Percentiles rank a stretch among this genome's conserved stretches.
These are phyloP conservation scores for Dromius quadrimaculatus DNA, from an alignment of 2,888 invertebrate species.

Conservation along the genomic window DNA sequence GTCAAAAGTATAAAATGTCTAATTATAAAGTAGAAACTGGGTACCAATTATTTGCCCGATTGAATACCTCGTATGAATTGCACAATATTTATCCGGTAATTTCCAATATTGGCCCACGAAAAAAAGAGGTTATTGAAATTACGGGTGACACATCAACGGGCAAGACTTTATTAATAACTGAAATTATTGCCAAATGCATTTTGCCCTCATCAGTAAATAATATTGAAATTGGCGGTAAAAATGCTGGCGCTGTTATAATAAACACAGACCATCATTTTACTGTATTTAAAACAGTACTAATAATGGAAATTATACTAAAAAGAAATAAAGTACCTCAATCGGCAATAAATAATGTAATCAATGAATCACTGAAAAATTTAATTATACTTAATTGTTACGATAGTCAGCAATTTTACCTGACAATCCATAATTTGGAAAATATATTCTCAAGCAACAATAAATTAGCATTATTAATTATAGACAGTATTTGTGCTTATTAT, in stretches of 20 bases:
- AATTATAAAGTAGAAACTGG: constrained; percentile 56
- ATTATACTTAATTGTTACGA: constrained; percentile 64
- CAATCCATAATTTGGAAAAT: constrained; percentile 63
- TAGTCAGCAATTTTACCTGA: constrained; percentile 62
- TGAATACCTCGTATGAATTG: constrained; percentile 54
- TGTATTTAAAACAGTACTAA: constrained; percentile 62
- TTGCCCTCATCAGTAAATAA: constrained; percentile 62
- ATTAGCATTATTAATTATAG: constrained; percentile 67
- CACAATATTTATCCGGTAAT: constrained; percentile 54
- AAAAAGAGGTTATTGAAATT: constrained; percentile 68
- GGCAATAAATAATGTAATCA: constrained; percentile 58
- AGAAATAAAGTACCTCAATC: constrained; percentile 29
- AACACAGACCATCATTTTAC: constrained; percentile 69
- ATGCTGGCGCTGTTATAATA: constrained; percentile 66
- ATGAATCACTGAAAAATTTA: constrained; percentile 62
- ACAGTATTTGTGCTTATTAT: constrained; percentile 69
- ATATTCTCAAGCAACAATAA: constrained; percentile 64
- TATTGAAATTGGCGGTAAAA: constrained; percentile 64
- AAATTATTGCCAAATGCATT: constrained; percentile 67
- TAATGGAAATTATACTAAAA: constrained; percentile 62
- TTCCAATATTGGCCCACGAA: constrained; percentile 61
- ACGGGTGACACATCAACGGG: constrained; percentile 66
- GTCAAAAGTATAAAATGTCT: constrained; percentile 46
- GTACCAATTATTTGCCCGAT: constrained; percentile 55
- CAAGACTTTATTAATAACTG: constrained; percentile 67